Evolutionary conservation across 2,888 invertebrate species (phyloP), one percentile per base, ranked within the genome.

Genomic region (Rapana venosa): DNA sequence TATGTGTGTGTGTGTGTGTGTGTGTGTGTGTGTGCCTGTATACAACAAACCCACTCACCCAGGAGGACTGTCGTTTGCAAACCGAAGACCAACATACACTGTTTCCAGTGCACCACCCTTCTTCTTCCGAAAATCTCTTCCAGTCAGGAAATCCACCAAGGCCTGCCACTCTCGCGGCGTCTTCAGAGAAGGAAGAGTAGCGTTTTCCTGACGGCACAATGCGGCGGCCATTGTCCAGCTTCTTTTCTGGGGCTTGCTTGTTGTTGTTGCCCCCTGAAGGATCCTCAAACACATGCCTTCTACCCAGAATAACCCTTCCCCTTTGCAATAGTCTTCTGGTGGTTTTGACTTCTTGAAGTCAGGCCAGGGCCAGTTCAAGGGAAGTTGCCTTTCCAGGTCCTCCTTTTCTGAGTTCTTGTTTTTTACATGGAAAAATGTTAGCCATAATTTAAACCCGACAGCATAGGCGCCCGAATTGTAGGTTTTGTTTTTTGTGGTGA

Each of bases 81-180:
- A 83, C 47, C 47, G 81, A 83, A 83, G 81, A 5, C 81, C 81
- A 22, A 83, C 81, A 22, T 83, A 47, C 20, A 47, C 36, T 13
- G 4, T 47, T 36, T 5, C 26, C 32, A 35, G 79, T 2, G 47
- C 22, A 5, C 26, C 32, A n/a, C n/a, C n/a, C n/a, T n/a, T n/a
- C 35, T 79, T 35, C 35, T 32, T 35, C 66, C 2, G 26, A 8
- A 83, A 83, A 11, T 6, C 36, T 8, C 81, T 83, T 20, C 30
- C 6, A 30, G 26, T 83, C 36, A 47, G 2, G 13, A 83, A 83
- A 22, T 83, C 81, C 36, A 36, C 2, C 36, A 83, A 26, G 81
- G 36, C 81, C 26, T 83, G 81, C 81, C 81, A 83, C 47, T 83
- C 47, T 47, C 81, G 30, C 13, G 81, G 81, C 22, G 81, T 47